A percentile compares a stretch with the other conserved stretches of the same genome.
phyloP scores from a whole-genome alignment of 2,113 vertebrate species.

The Oncorhynchus nerka region DNA sequence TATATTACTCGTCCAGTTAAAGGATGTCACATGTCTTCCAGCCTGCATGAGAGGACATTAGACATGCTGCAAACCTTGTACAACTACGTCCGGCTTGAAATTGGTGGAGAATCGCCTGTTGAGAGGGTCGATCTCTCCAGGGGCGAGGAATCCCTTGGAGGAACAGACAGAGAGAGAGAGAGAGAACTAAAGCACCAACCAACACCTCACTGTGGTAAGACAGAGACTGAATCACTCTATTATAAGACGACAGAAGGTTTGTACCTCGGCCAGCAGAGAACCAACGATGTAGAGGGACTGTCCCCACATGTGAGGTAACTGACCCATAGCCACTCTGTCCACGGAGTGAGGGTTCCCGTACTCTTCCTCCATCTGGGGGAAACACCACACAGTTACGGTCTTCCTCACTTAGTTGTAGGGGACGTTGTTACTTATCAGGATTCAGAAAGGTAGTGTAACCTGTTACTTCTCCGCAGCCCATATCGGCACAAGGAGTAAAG shows the following conservation, averaged over 20 bases:
- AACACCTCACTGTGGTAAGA: no score
- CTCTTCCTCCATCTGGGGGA: constrained; percentile 89
- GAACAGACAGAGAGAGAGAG: background rate
- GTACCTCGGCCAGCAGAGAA: constrained; percentile 89
- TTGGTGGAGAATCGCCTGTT: constrained; percentile 93
- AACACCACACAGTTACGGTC: constrained; percentile 2
- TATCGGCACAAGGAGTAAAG: no score
- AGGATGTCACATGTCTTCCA: background rate
- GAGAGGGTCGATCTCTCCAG: constrained; percentile 94
- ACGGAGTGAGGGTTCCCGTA: constrained; percentile 89
- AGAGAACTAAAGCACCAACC: no score
- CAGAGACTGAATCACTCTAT: no score
- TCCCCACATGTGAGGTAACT: constrained; percentile 96
- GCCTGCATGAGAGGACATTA: background rate
- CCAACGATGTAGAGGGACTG: constrained; percentile 93
- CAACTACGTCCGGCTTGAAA: constrained; percentile 94
- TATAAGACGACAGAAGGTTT: background rate
- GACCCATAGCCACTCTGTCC: constrained; percentile 85
- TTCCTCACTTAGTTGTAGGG: no score
- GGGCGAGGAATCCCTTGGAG: constrained; percentile 92
- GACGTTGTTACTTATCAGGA: no score
- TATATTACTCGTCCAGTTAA: no score
- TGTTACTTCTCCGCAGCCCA: no score
- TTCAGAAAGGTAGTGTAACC: no score
- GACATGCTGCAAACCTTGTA: constrained; percentile 82